Evolutionary conservation across 2,888 invertebrate genomes (phyloP).

Genomic region (Meiosimyza decipiens): DNA sequence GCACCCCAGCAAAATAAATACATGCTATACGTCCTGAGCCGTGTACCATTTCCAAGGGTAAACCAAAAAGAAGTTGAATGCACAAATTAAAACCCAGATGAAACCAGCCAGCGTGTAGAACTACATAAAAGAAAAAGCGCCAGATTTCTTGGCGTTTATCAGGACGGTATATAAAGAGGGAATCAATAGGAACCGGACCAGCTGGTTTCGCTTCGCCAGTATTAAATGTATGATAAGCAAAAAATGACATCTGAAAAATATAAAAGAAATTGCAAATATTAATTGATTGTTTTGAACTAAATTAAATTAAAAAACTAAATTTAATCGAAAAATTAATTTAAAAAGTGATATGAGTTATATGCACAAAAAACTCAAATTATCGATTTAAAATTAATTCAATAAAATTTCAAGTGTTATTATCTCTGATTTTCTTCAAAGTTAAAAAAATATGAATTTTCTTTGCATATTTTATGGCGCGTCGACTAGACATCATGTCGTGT

Average conservation of each 20-base stretch:
- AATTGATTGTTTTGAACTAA: too few relatives aligned
- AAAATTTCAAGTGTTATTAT: too few relatives aligned
- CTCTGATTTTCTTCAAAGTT: too few relatives aligned
- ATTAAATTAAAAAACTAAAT: too few relatives aligned
- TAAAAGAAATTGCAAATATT: background rate
- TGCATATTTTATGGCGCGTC: conserved; percentile 29
- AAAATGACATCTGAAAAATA: conserved; percentile 85
- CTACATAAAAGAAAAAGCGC: conserved; percentile 95
- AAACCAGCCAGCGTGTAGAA: conserved; percentile 95
- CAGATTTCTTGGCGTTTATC: conserved; percentile 91
- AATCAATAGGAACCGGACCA: conserved; percentile 93
- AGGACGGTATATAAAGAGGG: conserved; percentile 92
- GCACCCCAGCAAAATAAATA: conserved; percentile 92
- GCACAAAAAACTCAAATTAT: too few relatives aligned
- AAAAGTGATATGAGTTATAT: too few relatives aligned
- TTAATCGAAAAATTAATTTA: too few relatives aligned
- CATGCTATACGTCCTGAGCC: conserved; percentile 89
- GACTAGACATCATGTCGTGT: conserved; percentile 3
- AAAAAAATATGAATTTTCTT: background rate
- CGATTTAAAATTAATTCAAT: too few relatives aligned
- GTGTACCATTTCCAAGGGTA: conserved; percentile 97
- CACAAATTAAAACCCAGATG: conserved; percentile 95
- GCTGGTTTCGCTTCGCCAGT: conserved; percentile 83
- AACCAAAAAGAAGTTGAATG: conserved; percentile 91
- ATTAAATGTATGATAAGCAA: conserved; percentile 87